Conservation (phyloP, 53 echinoderm and acorn worm species). For the Arbacia lixula region DNA sequence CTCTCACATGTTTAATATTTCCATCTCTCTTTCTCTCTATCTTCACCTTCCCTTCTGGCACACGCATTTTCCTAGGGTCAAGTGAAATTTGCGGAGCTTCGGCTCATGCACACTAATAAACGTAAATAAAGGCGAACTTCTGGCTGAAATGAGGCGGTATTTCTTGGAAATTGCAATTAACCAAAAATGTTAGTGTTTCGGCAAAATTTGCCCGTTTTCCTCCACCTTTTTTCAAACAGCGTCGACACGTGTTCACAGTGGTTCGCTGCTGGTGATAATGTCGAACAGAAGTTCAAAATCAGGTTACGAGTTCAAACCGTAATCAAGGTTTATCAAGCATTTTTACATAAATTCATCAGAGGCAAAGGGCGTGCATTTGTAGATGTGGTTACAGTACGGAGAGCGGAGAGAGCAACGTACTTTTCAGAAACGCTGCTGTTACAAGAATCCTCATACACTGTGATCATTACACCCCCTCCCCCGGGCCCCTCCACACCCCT, state of each 20-base stretch:
- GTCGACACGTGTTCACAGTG: conserved; percentile 14
- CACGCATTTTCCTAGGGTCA: too few species aligned
- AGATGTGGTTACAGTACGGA: not conserved
- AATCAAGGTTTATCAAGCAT: not conserved
- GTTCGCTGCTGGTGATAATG: not conserved
- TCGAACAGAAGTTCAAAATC: conserved; percentile 1
- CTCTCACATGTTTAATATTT: too few species aligned
- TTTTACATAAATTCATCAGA: conserved; percentile 10
- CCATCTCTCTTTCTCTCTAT: too few species aligned
- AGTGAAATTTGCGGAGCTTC: too few species aligned
- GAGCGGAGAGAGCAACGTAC: not conserved
- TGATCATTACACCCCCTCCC: too few species aligned
- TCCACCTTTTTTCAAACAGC: too few species aligned
- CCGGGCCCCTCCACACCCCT: too few species aligned
- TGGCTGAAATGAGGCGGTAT: not conserved
- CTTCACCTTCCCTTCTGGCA: too few species aligned
- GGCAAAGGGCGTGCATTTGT: not conserved
- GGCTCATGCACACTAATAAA: too few species aligned
- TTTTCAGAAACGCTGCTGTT: too few species aligned
- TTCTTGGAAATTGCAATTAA: conserved; percentile 23
- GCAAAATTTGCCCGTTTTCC: not conserved
- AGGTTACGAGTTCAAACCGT: conserved; percentile 16
- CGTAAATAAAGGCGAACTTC: not conserved
- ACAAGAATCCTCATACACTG: too few species aligned
- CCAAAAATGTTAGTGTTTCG: not conserved